Percentiles rank a stretch among this genome's conserved stretches.
phyloP scores from a whole-genome alignment of 2,113 vertebrate genomes.

The Pachyramphus minor region DNA sequence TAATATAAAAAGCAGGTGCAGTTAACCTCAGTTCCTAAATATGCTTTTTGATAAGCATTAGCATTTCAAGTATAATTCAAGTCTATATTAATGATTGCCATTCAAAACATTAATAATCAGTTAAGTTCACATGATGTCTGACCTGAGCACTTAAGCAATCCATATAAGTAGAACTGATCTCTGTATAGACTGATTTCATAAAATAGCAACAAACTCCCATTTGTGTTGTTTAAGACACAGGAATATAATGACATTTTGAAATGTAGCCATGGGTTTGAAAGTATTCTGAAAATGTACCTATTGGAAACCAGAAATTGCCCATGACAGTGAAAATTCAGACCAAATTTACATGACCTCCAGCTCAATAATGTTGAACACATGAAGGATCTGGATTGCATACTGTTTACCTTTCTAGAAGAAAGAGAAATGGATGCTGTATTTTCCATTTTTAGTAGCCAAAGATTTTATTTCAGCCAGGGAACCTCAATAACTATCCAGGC shows the following conservation, averaged over 20 bases:
- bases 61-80: not conserved
- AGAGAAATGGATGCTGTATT: not conserved
- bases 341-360: not conserved
- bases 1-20: not conserved
- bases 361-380: not conserved
- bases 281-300: slow-evolving; percentile 13
- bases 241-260: not conserved
- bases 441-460: not conserved
- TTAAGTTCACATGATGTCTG: not conserved
- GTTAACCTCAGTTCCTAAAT: not conserved
- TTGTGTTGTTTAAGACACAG: not conserved
- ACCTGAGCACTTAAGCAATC: not conserved
- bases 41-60: not conserved
- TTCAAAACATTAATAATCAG: not conserved
- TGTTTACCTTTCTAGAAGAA: not conserved
- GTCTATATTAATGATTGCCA: not conserved
- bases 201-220: not conserved
- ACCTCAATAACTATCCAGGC: not conserved
- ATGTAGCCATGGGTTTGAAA: not conserved
- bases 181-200: not conserved
- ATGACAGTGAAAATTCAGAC: not conserved
- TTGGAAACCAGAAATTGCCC: not conserved
- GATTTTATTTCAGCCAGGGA: not conserved
- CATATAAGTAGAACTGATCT: not conserved
- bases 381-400: not conserved